Base-by-base conservation (phyloP, 2,888 invertebrate genomes). In the Eumerus sabulonum region DNA sequence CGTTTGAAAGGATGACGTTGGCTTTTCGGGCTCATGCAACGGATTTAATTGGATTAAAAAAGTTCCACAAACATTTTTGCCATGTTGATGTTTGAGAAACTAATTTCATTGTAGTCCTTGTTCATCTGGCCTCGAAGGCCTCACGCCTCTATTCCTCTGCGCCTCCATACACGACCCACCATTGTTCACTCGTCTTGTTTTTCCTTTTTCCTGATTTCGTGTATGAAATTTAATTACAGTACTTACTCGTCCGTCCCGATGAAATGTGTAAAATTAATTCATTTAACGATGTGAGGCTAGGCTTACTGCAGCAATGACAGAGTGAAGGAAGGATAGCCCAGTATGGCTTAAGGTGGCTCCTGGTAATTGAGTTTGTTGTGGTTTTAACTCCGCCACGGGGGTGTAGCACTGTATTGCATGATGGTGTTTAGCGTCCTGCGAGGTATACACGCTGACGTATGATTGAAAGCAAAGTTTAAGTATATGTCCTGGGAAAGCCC, bases 51-150 rank as follows among this genome's bases (percentile, higher is more conserved):
- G 62, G 48, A 71, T 63, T 71, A 71, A 71, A 71, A 71, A 72
- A 64, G 64, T 64, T 72, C 18, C 44, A 27, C 72, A 71, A 71
- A 71, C 63, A 72, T 51, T 70, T 70, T 62, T 44, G 35, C 70
- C 60, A 47, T 51, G 68, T 68, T 68, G 51, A 71, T 62, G 54
- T 71, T 71, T 57, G 64, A 64, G 56, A 72, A 72, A 72, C 59
- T 53, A 64, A 64, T 72, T 64, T 72, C 27, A 35, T 27, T 27
- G 27, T 27, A 27, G 2, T 27, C 27, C 27, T 27, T 27, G 7
- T 27, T 27, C 27, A 27, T 57, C 44, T 18, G 18, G 27, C 27
- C 27, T n/a, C n/a, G n/a, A n/a, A n/a, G n/a, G n/a, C n/a, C n/a
- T n/a, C n/a, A n/a, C n/a, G n/a, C n/a, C n/a, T n/a, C n/a, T n/a